Evolutionary conservation across 2,888 invertebrate species (phyloP), one percentile per base, ranked within the genome.

Genomic region (Ormyrus pomaceus): DNA sequence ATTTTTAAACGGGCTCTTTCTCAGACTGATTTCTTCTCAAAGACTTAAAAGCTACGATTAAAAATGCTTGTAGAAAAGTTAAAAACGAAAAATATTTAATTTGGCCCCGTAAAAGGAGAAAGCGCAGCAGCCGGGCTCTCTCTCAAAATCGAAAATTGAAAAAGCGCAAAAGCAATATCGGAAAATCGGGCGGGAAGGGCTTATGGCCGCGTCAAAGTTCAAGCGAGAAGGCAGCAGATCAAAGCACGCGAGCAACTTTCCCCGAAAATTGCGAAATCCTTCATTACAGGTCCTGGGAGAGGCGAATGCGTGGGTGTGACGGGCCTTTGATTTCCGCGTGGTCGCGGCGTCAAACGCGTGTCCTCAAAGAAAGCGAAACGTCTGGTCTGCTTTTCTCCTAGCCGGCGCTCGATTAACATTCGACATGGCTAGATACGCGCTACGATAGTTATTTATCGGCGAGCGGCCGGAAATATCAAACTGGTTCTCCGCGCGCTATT

Each of bases 261-360:
- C 71, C 55, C 72, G 53, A 59, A 81, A 81, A 81, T 77, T 77
- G 77, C 77, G 56, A 81, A 81, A 81, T 77, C 77, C 77, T 74
- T 74, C 74, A 81, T 81, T 77, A 81, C 62, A 50, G 64, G 46
- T 34, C 34, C 34, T 4, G 34, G 11, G 34, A 13, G 66, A 75
- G n/a, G 34, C 10, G 55, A 45, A 34, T 10, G 73, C 58, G 77
- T 80, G 80, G 76, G 62, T 73, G 72, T 80, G 80, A 80, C 80
- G 80, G 80, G 68, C 59, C 80, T 77, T 80, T 77, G 80, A 80
- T 77, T 77, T 72, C 77, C 72, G 69, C 66, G 46, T 65, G 64
- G 19, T 34, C 75, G 65, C 59, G 61, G 68, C 68, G 62, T 74
- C 79, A 79, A 79, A 79, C 66, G 77, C 71, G 58, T n/a, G n/a